A percentile compares a stretch with the other conserved stretches of the same genome.
Evolutionary conservation across 2,113 vertebrate species (phyloP).

Genomic region (Bubo bubo): DNA sequence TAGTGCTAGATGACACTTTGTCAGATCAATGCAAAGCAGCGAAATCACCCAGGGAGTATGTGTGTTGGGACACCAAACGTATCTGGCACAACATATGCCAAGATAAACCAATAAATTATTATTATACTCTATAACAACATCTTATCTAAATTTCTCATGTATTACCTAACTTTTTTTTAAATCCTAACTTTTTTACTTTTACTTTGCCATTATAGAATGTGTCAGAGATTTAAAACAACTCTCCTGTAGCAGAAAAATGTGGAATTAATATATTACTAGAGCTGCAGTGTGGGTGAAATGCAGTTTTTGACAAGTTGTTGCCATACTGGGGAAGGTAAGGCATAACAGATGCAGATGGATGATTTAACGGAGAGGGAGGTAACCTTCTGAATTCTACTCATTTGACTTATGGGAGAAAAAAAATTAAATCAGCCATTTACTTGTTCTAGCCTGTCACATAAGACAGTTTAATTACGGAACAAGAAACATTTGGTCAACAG

Average conservation of each 20-base stretch:
- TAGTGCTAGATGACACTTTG: background rate
- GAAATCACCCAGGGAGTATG: fast-evolving
- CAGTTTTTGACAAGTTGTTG: background rate
- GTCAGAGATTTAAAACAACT: background rate
- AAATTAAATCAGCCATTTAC: background rate
- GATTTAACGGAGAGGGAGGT: background rate
- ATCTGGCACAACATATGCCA: background rate
- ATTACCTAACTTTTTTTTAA: background rate
- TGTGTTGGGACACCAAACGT: background rate
- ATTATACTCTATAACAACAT: fast-evolving
- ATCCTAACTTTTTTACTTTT: background rate
- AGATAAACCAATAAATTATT: background rate
- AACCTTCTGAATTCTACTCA: background rate
- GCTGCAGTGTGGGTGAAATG: background rate
- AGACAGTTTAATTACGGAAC: background rate
- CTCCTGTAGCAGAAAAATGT: background rate
- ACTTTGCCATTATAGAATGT: background rate
- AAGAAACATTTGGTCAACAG: background rate
- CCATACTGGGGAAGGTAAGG: background rate
- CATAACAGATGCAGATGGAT: background rate
- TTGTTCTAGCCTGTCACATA: background rate
- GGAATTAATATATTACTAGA: background rate
- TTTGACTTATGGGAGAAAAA: background rate
- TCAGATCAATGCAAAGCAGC: background rate
- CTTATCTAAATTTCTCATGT: background rate